A percentile compares a stretch with the other conserved stretches of the same genome.
Evolutionary conservation across 2,888 invertebrate genomes (phyloP).

Genomic region (Epiblema foenella): DNA sequence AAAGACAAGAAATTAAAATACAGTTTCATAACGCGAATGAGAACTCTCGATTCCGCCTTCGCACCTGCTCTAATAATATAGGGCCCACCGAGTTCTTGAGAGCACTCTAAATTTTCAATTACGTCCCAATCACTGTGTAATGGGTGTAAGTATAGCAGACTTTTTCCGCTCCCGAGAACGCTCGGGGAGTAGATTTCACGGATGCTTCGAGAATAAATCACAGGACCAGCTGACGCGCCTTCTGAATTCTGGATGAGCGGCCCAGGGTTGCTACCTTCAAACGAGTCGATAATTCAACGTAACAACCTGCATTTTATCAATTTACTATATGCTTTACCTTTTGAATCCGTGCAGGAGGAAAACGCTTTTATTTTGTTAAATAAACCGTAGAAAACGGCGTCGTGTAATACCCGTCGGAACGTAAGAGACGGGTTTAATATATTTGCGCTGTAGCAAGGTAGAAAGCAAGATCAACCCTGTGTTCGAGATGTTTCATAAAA

Average conservation of each 20-base stretch:
- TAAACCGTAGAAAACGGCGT: constrained; percentile 16
- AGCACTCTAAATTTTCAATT: constrained; percentile 46
- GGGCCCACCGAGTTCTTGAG: constrained; percentile 21
- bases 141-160: constrained; percentile 50
- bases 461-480: constrained; percentile 42
- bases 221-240: constrained; percentile 70
- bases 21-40: constrained; percentile 9
- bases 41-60: constrained; percentile 11
- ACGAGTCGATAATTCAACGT: constrained; percentile 48
- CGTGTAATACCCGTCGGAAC: constrained; percentile 14
- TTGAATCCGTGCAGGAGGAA: constrained; percentile 36
- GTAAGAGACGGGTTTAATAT: constrained; percentile 24
- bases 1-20: constrained; percentile 17
- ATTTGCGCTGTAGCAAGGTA: constrained; percentile 19
- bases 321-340: constrained; percentile 38
- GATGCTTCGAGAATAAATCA: constrained; percentile 73
- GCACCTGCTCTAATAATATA: constrained; percentile 30
- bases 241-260: constrained; percentile 72
- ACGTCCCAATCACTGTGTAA: constrained; percentile 50
- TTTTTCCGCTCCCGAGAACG: constrained; percentile 45
- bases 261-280: constrained; percentile 55
- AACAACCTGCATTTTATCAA: constrained; percentile 49
- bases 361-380: constrained; percentile 32
- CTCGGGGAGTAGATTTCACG: constrained; percentile 58
- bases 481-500: constrained; percentile 53